Evolutionary conservation across 2,113 vertebrate species (phyloP).

Genomic region (Pelecanoides urinatrix): DNA sequence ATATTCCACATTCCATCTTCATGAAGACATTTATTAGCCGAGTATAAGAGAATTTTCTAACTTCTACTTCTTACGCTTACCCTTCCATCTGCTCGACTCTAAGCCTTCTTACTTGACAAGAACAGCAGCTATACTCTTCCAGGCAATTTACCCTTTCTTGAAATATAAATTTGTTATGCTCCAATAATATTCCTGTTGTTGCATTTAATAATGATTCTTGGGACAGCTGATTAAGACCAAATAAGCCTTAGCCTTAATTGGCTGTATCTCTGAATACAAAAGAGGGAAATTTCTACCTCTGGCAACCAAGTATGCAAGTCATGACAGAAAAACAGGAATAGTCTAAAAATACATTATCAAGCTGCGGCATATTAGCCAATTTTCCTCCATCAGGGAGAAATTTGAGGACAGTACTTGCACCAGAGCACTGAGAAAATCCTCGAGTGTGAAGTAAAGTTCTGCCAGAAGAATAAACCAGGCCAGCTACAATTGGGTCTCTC

Average conservation of each 20-base stretch:
- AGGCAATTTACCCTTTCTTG: background rate
- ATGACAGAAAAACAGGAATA: background rate
- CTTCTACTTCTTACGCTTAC: background rate
- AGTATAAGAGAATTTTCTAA: background rate
- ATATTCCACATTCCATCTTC: background rate
- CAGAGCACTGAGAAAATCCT: background rate
- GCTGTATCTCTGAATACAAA: background rate
- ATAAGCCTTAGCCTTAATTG: background rate
- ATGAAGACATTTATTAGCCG: background rate
- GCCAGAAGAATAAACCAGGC: background rate
- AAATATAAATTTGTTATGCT: background rate
- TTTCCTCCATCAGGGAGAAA: background rate
- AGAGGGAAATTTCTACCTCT: background rate
- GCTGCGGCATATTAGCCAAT: background rate
- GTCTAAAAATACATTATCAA: background rate
- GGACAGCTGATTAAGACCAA: background rate
- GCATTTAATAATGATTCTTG: background rate
- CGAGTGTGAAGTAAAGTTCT: background rate
- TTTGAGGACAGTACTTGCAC: background rate
- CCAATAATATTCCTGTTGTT: background rate
- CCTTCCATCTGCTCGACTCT: background rate
- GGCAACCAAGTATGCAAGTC: background rate
- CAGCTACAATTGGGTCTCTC: fast-evolving
- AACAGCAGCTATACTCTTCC: background rate
- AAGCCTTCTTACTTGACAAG: background rate